A percentile compares a stretch with the other conserved stretches of the same genome.
phyloP scores from a whole-genome alignment of 2,113 vertebrate genomes.

The Misgurnus mizolepis region DNA sequence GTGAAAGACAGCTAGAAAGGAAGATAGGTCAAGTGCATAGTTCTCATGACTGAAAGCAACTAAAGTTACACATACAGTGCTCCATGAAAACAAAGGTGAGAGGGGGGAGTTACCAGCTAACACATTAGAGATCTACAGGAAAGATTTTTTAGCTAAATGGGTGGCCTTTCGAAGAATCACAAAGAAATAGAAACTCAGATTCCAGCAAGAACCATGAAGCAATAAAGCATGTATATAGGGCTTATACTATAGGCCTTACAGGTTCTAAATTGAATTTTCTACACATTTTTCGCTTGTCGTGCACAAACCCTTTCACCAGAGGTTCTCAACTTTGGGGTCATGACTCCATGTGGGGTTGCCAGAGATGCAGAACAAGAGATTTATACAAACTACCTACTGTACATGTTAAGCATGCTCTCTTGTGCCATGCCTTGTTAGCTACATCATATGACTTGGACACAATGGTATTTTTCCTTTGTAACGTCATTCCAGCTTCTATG shows the following conservation, averaged over 20 bases:
- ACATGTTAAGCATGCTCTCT: too few relatives aligned
- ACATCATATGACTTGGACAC: too few relatives aligned
- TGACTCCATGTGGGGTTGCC: too few relatives aligned
- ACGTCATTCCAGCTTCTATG: too few relatives aligned
- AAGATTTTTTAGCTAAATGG: neutral
- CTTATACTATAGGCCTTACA: neutral
- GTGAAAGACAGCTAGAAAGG: slow-evolving; percentile 2
- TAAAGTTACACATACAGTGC: slow-evolving; percentile 59
- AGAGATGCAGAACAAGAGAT: too few relatives aligned
- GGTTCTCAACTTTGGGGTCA: too few relatives aligned
- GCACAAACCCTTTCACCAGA: slow-evolving; percentile 46
- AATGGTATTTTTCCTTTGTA: too few relatives aligned
- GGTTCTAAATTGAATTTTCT: neutral
- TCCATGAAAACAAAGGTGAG: slow-evolving; percentile 61
- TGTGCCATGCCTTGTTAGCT: too few relatives aligned
- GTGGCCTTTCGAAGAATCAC: slow-evolving; percentile 14
- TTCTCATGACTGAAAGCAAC: slow-evolving; percentile 52
- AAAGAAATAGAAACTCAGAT: slow-evolving; percentile 13
- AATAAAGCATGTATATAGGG: neutral
- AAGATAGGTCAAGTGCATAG: slow-evolving; percentile 34
- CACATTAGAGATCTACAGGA: neutral
- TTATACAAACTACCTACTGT: too few relatives aligned
- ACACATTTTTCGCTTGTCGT: slow-evolving; percentile 15
- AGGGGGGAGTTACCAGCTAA: slow-evolving; percentile 13
- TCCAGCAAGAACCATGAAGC: slow-evolving; percentile 18